Base-by-base conservation (phyloP, 2,888 invertebrate genomes). In the Pyralis farinalis region DNA sequence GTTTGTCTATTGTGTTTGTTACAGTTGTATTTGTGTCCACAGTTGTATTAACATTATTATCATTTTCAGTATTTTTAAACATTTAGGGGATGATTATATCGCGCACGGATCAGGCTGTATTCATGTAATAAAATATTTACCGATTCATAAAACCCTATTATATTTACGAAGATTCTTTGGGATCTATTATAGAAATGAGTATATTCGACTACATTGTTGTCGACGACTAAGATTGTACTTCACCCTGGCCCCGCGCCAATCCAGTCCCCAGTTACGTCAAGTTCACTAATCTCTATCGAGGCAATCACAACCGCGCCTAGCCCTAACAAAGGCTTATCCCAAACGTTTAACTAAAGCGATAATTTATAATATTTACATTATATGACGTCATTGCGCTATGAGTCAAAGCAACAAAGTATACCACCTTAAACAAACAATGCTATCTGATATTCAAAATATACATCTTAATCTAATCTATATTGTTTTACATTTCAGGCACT, bases 401-500 rank as follows among this genome's bases (percentile, higher is more conserved):
- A 77, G 54, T 75, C 66, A 73, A 61, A 57, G 36, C 45, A 54
- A 51, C 67, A 51, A 65, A 59, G 57, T 58, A 57, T 44, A 33
- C 35, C 48, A 79, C 74, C 76, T 73, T 63, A 53, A 56, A 56
- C 66, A 80, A 81, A 83, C 79, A 80, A 40, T 53, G 51, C 63
- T 76, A 83, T 82, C 82, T 56, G 51, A 51, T 48, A 51, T 43
- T 46, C 40, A 51, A 54, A 58, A 40, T 42, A 53, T 62, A 58
- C 58, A 73, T 60, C 65, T 58, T 77, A 76, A 82, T 79, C 80
- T 83, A 76, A 83, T 81, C 79, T 72, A 41, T 46, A 47, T 48
- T 71, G 58, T 81, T 79, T 73, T 78, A 45, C 53, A 57, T 90
- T 89, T 54, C 87, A 90, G 90, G 69, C 90, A 90, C 82, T 89